phyloP scores from a whole-genome alignment of 1,140 invertebrate species.

The Drosophila nigrodunni region DNA sequence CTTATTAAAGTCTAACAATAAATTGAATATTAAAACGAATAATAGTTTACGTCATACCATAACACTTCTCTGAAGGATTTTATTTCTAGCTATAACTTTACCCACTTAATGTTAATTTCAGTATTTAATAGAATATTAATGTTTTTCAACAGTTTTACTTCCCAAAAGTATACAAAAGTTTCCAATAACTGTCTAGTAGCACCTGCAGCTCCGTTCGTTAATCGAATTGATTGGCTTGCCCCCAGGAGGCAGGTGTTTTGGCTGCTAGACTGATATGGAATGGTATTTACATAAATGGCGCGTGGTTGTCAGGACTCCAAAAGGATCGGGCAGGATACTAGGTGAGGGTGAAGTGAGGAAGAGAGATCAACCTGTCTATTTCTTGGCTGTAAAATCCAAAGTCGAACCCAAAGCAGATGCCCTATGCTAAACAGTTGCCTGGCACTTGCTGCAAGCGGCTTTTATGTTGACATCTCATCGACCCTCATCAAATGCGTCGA shows the following conservation, averaged over 20 bases:
- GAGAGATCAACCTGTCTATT: conserved; percentile 37
- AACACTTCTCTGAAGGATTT: no score
- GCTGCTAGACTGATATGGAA: neutral
- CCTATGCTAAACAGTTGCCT: conserved; percentile 46
- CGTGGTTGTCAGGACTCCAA: conserved; percentile 41
- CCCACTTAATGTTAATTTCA: no score
- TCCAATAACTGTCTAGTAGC: conserved; percentile 2
- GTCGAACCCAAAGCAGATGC: conserved; percentile 30
- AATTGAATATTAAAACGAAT: no score
- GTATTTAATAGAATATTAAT: no score
- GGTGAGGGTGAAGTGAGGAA: neutral
- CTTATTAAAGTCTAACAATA: no score
- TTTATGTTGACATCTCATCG: conserved; percentile 63
- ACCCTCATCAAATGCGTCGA: conserved; percentile 75
- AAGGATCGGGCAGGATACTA: neutral
- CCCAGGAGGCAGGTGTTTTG: conserved; percentile 11
- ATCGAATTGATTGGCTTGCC: conserved; percentile 21
- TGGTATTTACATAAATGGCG: conserved; percentile 63
- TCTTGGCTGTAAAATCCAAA: neutral
- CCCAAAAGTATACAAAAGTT: neutral
- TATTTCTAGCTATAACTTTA: no score
- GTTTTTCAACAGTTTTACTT: neutral
- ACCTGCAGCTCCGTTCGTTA: conserved; percentile 17
- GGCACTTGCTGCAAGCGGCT: conserved; percentile 9
- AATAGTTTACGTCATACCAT: no score